These are phyloP conservation scores for Arion vulgaris DNA, from an alignment of 1,140 invertebrate genomes.

Conservation along the genomic window DNA sequence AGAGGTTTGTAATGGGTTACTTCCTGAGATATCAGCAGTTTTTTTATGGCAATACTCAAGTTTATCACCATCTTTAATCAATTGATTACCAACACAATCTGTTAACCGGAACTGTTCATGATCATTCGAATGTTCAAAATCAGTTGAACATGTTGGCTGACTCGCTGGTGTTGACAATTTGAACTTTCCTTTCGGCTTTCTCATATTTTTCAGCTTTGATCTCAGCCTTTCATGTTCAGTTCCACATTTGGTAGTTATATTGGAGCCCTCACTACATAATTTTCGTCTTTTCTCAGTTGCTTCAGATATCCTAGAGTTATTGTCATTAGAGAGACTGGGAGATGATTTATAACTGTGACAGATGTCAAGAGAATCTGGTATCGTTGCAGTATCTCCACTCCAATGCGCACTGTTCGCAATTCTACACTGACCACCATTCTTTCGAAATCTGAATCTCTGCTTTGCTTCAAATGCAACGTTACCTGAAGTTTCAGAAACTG, in stretches of 20 bases:
- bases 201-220: neutral
- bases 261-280: neutral
- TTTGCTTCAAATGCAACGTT: neutral
- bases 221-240: neutral
- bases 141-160: neutral
- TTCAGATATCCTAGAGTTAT: neutral
- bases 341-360: neutral
- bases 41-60: neutral
- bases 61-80: neutral
- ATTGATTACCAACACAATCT: neutral
- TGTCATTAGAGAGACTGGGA: neutral
- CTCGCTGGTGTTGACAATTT: neutral
- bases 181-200: neutral
- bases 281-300: neutral
- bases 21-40: neutral
- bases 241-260: neutral
- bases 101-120: neutral
- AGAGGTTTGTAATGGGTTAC: neutral
- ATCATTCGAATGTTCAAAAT: too few species aligned
- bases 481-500: neutral
- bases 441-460: neutral
- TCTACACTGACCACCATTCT: neutral
- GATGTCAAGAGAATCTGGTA: neutral
- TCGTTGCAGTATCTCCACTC: neutral
- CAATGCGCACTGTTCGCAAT: neutral